A percentile compares a stretch with the other conserved stretches of the same genome.
phyloP scores from a whole-genome alignment of 1,140 invertebrate species.

The Zaprionus kolodkinae region DNA sequence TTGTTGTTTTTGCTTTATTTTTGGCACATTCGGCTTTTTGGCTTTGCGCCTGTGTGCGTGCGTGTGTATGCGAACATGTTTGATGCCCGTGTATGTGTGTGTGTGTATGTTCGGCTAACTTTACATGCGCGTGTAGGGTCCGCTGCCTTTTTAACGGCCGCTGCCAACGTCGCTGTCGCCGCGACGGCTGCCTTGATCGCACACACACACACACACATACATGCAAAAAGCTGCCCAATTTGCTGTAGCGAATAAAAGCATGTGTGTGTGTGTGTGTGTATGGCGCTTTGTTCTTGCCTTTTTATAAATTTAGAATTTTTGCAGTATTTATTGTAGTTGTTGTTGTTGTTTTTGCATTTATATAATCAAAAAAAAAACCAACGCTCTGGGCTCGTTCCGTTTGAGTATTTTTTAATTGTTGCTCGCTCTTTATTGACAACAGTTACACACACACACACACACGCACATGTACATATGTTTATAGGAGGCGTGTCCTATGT shows the following conservation, averaged over 20 bases:
- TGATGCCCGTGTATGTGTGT: slow-evolving; percentile 6
- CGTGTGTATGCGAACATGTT: slow-evolving; percentile 33
- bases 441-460: slow-evolving; percentile 13
- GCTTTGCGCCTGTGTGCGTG: slow-evolving; percentile 33
- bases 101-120: slow-evolving; percentile 61
- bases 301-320: slow-evolving; percentile 61
- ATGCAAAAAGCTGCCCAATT: slow-evolving; percentile 64
- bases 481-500: slow-evolving; percentile 5
- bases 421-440: slow-evolving; percentile 31
- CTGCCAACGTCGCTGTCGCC: slow-evolving; percentile 54
- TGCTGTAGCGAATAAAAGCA: slow-evolving; percentile 75
- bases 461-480: background rate
- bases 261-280: slow-evolving; percentile 6
- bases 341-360: slow-evolving; percentile 42
- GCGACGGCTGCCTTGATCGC: slow-evolving; percentile 72
- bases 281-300: slow-evolving; percentile 50
- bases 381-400: slow-evolving; percentile 48
- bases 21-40: slow-evolving; percentile 72
- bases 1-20: slow-evolving; percentile 74
- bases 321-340: slow-evolving; percentile 34
- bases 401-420: slow-evolving; percentile 54
- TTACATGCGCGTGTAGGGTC: slow-evolving; percentile 82
- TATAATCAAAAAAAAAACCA: slow-evolving; percentile 46
- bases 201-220: slow-evolving; percentile 47
- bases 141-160: slow-evolving; percentile 75